Evolutionary conservation across 2,113 vertebrate species (phyloP).

Genomic region (Anser cygnoides): DNA sequence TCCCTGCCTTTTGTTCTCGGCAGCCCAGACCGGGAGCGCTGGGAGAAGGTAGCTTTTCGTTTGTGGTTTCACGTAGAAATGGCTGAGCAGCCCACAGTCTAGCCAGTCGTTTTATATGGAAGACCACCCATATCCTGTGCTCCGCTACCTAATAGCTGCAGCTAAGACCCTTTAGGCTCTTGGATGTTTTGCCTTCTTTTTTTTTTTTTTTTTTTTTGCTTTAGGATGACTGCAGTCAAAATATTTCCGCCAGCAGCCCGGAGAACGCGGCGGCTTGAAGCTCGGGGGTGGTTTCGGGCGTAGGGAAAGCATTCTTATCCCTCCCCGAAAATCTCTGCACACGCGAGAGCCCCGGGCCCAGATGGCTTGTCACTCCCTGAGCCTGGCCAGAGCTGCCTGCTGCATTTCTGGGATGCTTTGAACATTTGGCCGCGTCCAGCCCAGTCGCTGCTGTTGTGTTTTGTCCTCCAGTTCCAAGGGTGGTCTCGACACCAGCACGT

Average conservation of each 20-base stretch:
- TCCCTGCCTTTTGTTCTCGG: constrained; percentile 32
- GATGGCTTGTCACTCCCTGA: not conserved
- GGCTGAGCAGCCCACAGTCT: not conserved
- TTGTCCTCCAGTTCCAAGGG: not conserved
- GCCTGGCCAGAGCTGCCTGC: not conserved
- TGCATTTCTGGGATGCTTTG: not conserved
- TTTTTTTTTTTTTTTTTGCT: not conserved
- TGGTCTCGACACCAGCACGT: constrained; percentile 4
- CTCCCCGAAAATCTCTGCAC: not conserved
- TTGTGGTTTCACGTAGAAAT: not conserved
- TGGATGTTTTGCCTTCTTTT: not conserved
- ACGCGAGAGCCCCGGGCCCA: not conserved
- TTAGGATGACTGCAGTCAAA: not conserved
- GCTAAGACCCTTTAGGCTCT: not conserved
- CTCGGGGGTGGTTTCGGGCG: not conserved
- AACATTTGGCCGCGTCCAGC: not conserved
- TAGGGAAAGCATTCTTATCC: not conserved
- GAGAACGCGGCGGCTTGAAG: not conserved
- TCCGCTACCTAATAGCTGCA: not conserved
- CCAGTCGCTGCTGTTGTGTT: not conserved
- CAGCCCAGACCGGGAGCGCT: not conserved
- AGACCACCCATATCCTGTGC: constrained; percentile 40
- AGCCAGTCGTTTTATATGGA: not conserved
- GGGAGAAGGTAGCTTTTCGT: not conserved
- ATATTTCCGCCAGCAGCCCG: not conserved